phyloP scores from a whole-genome alignment of 2,797 vertebrate genomes.

The Parambassis ranga region DNA sequence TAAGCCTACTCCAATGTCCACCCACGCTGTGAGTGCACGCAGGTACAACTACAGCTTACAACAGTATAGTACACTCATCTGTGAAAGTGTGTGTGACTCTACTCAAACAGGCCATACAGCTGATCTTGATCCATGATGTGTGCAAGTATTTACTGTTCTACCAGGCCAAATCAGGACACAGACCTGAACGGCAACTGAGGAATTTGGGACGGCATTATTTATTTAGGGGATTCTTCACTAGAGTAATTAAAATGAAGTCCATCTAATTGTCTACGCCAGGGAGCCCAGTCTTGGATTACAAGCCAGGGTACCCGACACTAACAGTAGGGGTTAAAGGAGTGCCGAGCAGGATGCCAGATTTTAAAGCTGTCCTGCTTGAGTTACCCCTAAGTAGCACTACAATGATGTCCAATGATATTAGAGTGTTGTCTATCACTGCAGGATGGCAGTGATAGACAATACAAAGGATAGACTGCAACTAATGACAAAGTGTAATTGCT shows the following conservation, averaged over 20 bases:
- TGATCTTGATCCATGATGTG: background rate
- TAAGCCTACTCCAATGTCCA: background rate
- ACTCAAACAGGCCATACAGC: background rate
- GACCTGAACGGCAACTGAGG: conserved; percentile 14
- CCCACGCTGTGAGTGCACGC: background rate
- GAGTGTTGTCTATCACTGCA: conserved; percentile 25
- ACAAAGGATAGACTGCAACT: background rate
- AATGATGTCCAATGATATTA: conserved; percentile 35
- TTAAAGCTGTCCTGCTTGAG: conserved; percentile 43
- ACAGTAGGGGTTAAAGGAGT: conserved; percentile 47
- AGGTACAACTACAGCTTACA: background rate
- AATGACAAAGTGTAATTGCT: conserved; percentile 1
- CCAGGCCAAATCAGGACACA: conserved; percentile 24
- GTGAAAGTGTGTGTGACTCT: background rate
- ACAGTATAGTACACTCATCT: background rate
- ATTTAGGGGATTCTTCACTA: conserved; percentile 63
- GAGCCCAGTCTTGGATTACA: conserved; percentile 58
- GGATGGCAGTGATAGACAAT: conserved; percentile 3
- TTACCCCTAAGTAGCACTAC: conserved; percentile 50
- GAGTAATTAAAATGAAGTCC: conserved; percentile 60
- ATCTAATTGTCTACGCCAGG: conserved; percentile 27
- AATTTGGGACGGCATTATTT: conserved; percentile 55
- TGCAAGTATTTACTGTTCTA: conserved; percentile 19
- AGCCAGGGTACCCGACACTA: conserved; percentile 24
- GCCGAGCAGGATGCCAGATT: conserved; percentile 34